Percentiles rank a stretch among this genome's conserved stretches.
Evolutionary conservation across 1,140 invertebrate species (phyloP).

Genomic region (Kradibia gibbosae): DNA sequence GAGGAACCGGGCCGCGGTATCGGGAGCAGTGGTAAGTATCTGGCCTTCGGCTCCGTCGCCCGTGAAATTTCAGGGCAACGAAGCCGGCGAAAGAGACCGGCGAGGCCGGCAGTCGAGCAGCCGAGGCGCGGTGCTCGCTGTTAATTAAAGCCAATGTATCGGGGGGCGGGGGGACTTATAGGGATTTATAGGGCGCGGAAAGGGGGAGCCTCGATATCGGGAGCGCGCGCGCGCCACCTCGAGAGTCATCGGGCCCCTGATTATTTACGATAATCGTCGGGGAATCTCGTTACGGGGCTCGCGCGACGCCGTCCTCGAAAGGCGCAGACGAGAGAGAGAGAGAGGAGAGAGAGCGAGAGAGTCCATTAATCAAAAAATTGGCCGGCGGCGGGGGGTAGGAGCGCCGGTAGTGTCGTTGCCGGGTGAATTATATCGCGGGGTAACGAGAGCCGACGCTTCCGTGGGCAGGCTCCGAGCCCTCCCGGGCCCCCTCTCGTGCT

Average conservation of each 20-base stretch:
- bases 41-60: neutral
- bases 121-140: constrained; percentile 20
- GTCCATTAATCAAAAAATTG: constrained; percentile 38
- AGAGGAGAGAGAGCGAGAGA: too few relatives aligned
- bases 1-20: too few relatives aligned
- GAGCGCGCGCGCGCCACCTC: constrained; percentile 21
- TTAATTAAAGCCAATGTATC: constrained; percentile 52
- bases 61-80: constrained; percentile 40
- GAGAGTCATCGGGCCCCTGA: constrained; percentile 41
- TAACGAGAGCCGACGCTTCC: neutral
- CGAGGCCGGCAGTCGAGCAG: neutral
- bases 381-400: neutral
- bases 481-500: neutral
- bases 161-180: too few relatives aligned
- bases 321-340: neutral
- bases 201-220: constrained; percentile 32
- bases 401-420: neutral
- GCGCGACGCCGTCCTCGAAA: constrained; percentile 38
- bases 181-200: constrained; percentile 45
- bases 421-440: neutral
- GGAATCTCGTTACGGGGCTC: constrained; percentile 48
- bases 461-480: neutral
- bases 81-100: constrained; percentile 9
- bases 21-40: neutral
- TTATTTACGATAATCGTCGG: constrained; percentile 50